Percentiles rank a stretch among this genome's conserved stretches.
These are phyloP conservation scores for Calyptomena viridis DNA, from an alignment of 2,113 vertebrate species.

Conservation along the genomic window DNA sequence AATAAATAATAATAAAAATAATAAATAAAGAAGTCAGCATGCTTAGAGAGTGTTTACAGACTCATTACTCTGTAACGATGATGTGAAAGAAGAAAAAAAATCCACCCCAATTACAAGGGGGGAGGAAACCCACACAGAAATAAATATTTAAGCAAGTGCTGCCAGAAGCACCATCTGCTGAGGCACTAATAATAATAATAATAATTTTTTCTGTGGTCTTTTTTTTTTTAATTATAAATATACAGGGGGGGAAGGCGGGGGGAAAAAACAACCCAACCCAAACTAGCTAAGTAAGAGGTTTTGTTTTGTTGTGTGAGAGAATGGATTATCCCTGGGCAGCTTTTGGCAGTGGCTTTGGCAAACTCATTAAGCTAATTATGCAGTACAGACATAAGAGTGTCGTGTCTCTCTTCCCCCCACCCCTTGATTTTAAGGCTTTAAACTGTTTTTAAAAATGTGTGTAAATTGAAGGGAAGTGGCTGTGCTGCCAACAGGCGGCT, in stretches of 20 bases:
- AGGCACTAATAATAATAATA: conserved; percentile 71
- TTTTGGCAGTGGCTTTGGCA: conserved; percentile 81
- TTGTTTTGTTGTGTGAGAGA: conserved; percentile 69
- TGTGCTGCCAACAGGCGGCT: conserved; percentile 17
- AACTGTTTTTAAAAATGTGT: conserved; percentile 48
- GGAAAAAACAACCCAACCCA: conserved; percentile 10
- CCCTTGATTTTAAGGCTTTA: conserved; percentile 71
- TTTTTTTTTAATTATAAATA: conserved; percentile 55
- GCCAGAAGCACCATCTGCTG: conserved; percentile 92
- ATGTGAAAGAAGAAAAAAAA: conserved; percentile 73
- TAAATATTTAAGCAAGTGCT: conserved; percentile 88
- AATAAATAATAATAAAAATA: conserved; percentile 71
- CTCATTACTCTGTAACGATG: conserved; percentile 82
- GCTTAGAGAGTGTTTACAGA: conserved; percentile 80
- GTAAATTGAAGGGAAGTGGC: conserved; percentile 60
- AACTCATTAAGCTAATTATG: conserved; percentile 87
- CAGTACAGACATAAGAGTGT: conserved; percentile 72
- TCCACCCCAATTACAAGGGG: conserved; percentile 79
- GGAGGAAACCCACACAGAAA: conserved; percentile 84
- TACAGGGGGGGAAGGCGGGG: background rate
- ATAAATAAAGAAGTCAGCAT: conserved; percentile 61
- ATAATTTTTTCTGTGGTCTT: conserved; percentile 56
- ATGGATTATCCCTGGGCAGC: conserved; percentile 84
- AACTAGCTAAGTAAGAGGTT: conserved; percentile 80
- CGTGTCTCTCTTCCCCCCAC: conserved; percentile 1